Conservation (phyloP, 2,888 invertebrate species). For the Alloscopus bannaensis region DNA sequence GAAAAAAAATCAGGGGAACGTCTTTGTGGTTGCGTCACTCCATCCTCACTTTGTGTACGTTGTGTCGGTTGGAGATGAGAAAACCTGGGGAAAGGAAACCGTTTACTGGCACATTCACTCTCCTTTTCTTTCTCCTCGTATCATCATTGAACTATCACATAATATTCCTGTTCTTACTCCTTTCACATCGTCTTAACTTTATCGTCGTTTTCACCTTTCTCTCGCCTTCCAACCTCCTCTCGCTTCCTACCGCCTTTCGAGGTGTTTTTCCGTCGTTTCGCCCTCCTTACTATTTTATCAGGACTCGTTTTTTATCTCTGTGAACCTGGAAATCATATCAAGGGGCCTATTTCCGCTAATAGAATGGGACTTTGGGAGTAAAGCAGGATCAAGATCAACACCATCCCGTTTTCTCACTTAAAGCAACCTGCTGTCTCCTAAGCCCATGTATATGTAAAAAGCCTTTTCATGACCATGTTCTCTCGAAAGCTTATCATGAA, state of each 20-base stretch:
- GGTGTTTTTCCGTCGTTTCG: conserved; percentile 18
- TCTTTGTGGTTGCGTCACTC: conserved; percentile 55
- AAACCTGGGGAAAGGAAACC: conserved; percentile 27
- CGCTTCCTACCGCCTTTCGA: conserved; percentile 21
- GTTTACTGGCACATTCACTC: conserved; percentile 37
- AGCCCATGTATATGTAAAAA: conserved; percentile 38
- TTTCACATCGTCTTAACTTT: conserved; percentile 43
- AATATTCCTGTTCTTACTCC: conserved; percentile 14
- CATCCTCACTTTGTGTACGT: background rate
- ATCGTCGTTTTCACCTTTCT: conserved; percentile 50
- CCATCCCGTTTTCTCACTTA: conserved; percentile 40
- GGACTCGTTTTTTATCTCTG: conserved; percentile 24
- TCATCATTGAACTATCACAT: conserved; percentile 36
- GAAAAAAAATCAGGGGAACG: conserved; percentile 57
- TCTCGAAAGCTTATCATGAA: conserved; percentile 53
- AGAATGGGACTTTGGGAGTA: conserved; percentile 72
- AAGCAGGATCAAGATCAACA: conserved; percentile 68
- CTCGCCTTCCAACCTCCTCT: conserved; percentile 40
- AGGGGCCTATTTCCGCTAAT: conserved; percentile 73
- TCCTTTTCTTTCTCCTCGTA: conserved; percentile 10
- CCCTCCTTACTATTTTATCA: conserved; percentile 53
- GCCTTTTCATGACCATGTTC: conserved; percentile 41
- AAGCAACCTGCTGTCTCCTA: conserved; percentile 12
- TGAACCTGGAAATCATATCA: conserved; percentile 69
- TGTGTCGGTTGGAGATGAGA: conserved; percentile 17